phyloP scores from a whole-genome alignment of 2,888 invertebrate species.

The Glaucopsyche alexis region DNA sequence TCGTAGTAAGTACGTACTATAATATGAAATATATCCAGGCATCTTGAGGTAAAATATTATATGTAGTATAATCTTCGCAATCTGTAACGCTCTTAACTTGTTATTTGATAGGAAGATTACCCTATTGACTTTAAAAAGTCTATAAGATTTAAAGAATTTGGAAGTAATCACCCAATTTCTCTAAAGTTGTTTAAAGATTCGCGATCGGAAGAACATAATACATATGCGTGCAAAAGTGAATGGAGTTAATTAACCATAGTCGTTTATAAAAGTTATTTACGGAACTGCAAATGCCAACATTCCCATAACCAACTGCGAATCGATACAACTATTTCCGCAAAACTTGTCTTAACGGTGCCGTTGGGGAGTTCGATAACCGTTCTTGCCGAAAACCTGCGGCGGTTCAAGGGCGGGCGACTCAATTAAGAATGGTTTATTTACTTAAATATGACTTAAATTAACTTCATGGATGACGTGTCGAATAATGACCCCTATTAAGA shows the following conservation, averaged over 20 bases:
- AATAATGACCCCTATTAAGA: not conserved
- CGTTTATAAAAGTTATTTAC: constrained; percentile 2
- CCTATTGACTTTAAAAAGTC: no score
- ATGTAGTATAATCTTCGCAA: no score
- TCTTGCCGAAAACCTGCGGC: constrained; percentile 36
- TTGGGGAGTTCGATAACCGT: constrained; percentile 38
- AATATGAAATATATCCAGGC: no score
- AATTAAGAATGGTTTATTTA: constrained; percentile 16
- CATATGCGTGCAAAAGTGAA: not conserved
- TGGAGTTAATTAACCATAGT: not conserved
- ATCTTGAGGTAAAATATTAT: no score
- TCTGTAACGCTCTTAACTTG: no score
- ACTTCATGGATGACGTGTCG: constrained; percentile 8
- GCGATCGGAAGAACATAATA: constrained; percentile 12
- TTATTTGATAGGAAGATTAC: no score
- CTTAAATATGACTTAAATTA: constrained; percentile 1
- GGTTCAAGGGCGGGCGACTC: constrained; percentile 38
- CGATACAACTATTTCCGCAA: constrained; percentile 15
- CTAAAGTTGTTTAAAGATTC: not conserved
- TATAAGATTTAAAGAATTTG: no score
- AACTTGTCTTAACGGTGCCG: constrained; percentile 18
- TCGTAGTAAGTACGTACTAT: no score
- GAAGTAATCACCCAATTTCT: no score
- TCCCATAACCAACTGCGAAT: constrained; percentile 4
- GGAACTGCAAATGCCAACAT: constrained; percentile 3